Conservation (phyloP, 2,797 vertebrate genomes). For the Melanotaenia nigrans region DNA sequence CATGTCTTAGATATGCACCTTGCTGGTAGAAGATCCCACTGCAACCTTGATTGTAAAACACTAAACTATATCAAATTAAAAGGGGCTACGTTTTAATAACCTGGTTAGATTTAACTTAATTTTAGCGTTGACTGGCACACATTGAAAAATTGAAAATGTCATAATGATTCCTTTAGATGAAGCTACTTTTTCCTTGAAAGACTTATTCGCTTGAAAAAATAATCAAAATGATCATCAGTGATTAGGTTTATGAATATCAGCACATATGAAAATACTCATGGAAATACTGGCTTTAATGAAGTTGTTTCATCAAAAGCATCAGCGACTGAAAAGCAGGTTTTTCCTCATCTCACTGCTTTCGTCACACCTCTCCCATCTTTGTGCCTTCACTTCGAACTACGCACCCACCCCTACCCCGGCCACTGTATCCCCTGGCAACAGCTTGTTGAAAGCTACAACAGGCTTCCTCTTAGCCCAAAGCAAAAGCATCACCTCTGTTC, state of each 20-base stretch:
- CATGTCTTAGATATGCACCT: neutral
- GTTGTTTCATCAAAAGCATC: conserved; percentile 23
- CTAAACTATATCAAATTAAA: neutral
- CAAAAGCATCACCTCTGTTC: conserved; percentile 23
- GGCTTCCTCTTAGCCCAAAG: conserved; percentile 42
- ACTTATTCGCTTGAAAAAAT: neutral
- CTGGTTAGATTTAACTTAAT: neutral
- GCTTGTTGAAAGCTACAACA: conserved; percentile 64
- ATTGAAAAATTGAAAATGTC: neutral
- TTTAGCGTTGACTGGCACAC: neutral
- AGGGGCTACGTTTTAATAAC: neutral
- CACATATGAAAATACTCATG: neutral
- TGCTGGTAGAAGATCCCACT: neutral
- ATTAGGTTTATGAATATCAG: neutral
- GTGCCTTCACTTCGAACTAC: conserved; percentile 6
- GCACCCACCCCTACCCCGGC: conserved; percentile 10
- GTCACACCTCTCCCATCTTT: conserved; percentile 53
- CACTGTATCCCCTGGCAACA: conserved; percentile 77
- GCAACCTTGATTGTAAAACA: neutral
- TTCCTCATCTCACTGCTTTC: conserved; percentile 44
- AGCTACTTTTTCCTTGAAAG: neutral
- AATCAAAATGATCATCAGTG: neutral
- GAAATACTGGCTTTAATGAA: neutral
- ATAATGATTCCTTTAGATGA: neutral
- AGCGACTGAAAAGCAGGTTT: conserved; percentile 25